Conservation (phyloP, 2,113 vertebrate species). For the Microtus pennsylvanicus region DNA sequence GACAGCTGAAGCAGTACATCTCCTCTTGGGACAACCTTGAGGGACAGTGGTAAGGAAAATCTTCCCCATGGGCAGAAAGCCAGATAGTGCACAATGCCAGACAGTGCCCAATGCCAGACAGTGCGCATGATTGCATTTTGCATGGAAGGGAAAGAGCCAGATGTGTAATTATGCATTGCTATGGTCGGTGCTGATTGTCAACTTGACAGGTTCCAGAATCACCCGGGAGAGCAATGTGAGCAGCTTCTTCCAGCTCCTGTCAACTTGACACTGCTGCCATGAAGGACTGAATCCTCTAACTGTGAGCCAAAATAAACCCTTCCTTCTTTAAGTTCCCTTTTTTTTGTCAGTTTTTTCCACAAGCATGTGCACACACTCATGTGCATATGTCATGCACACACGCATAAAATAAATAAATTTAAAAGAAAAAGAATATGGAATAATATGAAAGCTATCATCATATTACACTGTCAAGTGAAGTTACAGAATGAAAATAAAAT, state of each 20-base stretch:
- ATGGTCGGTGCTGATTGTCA: not conserved
- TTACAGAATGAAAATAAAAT: constrained; percentile 65
- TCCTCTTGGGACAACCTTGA: not conserved
- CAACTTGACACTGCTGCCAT: not conserved
- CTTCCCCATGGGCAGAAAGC: not conserved
- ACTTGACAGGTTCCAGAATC: not conserved
- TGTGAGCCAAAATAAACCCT: not conserved
- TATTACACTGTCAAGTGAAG: constrained; percentile 34
- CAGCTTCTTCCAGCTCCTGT: not conserved
- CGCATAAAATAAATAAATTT: not conserved
- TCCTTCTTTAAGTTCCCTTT: not conserved
- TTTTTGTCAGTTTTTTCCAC: not conserved
- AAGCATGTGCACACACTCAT: too few species aligned
- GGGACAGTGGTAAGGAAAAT: not conserved
- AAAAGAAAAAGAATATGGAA: constrained; percentile 30
- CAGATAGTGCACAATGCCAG: not conserved
- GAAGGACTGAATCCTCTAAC: not conserved
- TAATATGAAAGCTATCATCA: constrained; percentile 46
- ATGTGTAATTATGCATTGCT: not conserved
- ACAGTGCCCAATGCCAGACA: not conserved
- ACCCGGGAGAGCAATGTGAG: not conserved
- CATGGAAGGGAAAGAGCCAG: not conserved
- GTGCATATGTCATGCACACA: too few species aligned
- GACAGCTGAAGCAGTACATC: not conserved
- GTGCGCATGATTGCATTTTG: not conserved